Evolutionary conservation across 2,888 invertebrate genomes (phyloP), one percentile per base, ranked within the genome.

Genomic region (Ornithoptera priamus): DNA sequence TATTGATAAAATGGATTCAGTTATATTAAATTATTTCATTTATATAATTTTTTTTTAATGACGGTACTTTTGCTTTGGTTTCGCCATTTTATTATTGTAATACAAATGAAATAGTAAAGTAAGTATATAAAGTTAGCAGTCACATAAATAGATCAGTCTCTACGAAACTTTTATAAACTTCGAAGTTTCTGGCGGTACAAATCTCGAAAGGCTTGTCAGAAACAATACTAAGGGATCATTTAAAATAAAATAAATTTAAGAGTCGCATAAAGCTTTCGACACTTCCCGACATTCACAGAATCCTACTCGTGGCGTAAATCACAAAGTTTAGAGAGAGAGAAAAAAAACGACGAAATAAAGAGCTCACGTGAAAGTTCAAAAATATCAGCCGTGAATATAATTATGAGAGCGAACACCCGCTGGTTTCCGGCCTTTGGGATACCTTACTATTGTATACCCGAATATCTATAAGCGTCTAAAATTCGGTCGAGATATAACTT

Each of bases 371-470:
- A 88, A 91, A 92, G 89, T 91, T 92, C 86, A 85, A 86, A 91
- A 91, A 91, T 92, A 89, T 89, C 89, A 87, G 86, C 85, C 84
- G 86, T 88, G 90, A 91, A 91, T 90, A 90, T 92, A 90, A 92
- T 92, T 91, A 91, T 87, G 85, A 82, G 83, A 85, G 83, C 76
- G 89, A 86, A 86, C 91, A 87, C 91, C 91, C 90, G 91, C 90
- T 90, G 90, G 85, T 86, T 90, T 90, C 89, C 88, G 88, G 87
- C 81, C 81, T 82, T 77, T 79, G 77, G 75, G 73, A 75, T 74
- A 81, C 80, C 81, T 80, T 90, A 89, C 90, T 81, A 85, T 77
- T 78, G 80, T 75, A 75, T 73, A 72, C 57, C n/a, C 22, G 57
- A n/a, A 58, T 71, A 56, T 73, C 71, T 58, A 70, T 63, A 67